These are phyloP conservation scores for Porites rus DNA, from an alignment of 92 coral and sea anemone genomes.

Conservation along the genomic window DNA sequence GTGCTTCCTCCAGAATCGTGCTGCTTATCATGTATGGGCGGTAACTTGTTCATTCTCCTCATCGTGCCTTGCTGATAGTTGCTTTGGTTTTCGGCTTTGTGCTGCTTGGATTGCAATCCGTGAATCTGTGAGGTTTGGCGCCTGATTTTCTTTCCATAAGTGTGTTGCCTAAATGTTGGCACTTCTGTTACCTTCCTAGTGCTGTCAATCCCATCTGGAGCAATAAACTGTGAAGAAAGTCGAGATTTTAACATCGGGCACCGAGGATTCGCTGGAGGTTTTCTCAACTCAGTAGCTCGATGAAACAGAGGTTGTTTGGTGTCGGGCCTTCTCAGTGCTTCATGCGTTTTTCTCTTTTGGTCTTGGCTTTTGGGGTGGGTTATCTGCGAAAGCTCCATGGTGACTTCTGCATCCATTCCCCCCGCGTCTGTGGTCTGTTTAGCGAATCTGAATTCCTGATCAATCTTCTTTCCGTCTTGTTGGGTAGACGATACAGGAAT, in stretches of 20 bases:
- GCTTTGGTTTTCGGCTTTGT: not conserved
- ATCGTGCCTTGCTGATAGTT: not conserved
- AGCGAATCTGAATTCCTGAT: not conserved
- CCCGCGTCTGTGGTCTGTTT: not conserved
- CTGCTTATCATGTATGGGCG: not conserved
- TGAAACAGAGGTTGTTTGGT: not conserved
- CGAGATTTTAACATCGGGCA: not conserved
- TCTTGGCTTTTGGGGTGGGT: not conserved
- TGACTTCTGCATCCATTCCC: not conserved
- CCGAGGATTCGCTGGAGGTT: not conserved
- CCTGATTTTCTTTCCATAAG: not conserved
- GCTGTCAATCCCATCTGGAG: no score
- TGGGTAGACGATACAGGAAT: not conserved
- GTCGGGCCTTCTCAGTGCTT: not conserved
- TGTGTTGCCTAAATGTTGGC: not conserved
- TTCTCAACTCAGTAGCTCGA: not conserved
- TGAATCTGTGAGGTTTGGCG: not conserved
- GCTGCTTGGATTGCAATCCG: no score
- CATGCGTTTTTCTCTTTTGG: not conserved
- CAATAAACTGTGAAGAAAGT: not conserved
- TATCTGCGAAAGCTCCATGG: not conserved
- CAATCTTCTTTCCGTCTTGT: not conserved
- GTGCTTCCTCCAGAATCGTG: not conserved
- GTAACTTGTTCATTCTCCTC: no score
- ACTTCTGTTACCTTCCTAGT: not conserved